Evolutionary conservation across 92 coral and sea anemone species (phyloP), one percentile per base, ranked within the genome.

Genomic region (Pocillopora meandrina): DNA sequence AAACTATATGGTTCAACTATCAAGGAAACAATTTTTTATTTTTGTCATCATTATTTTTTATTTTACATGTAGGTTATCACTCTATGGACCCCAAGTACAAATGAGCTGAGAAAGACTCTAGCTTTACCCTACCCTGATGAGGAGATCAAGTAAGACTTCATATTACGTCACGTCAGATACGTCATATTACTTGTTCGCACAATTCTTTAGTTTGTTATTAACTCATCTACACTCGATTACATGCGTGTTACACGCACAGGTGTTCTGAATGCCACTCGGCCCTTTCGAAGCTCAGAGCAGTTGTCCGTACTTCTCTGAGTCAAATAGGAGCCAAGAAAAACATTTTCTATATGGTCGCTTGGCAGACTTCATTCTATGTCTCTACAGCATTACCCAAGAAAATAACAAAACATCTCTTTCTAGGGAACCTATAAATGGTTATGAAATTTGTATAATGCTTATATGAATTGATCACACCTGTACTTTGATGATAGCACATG

Each of bases 41-140:
- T 42, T 42, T 42, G 1, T 42, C 3, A 3, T 42, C 49, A 42
- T 33, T 21, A 19, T 47, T 64, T 20, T 62, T 12, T 71, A 61
- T 26, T 26, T 5, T 71, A 10, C 26, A 82, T 85, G 42, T 66
- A 96, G 99, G 90, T 87, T 62, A 77, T 96, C 19, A 96, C 99
- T 18, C 66, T 96, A 34, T 96, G 99, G 99, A 89, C 87, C 42
- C 99, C 99, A 20, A 85, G 73, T 35, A 85, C 95, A 57, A 96
- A 92, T 86, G 96, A 95, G 60, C 85, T 95, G 49, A 89, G 90
- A 47, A 92, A 87, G 68, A 90, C 98, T 13, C 88, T 95, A 26
- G 84, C 90, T 68, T 69, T 91, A 10, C 98, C 99, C 5, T 92
- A 85, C 59, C 89, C 96, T 23, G 94, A 95, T 74, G 95, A 87